phyloP scores from a whole-genome alignment of 1,140 invertebrate species.

The Magallana ariakensis region DNA sequence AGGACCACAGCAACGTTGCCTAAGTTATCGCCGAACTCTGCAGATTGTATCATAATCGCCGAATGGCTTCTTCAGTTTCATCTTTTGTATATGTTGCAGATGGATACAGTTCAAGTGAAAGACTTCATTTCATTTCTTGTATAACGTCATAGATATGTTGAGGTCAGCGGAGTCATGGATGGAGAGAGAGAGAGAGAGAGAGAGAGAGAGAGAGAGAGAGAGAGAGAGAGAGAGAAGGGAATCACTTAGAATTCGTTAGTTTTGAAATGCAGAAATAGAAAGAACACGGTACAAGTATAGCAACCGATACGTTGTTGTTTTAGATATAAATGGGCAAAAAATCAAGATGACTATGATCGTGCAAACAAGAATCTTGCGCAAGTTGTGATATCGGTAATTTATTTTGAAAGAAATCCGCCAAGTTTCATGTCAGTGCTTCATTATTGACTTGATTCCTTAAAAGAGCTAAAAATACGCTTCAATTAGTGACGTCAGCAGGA shows the following conservation, averaged over 20 bases:
- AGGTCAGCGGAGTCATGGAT: not conserved
- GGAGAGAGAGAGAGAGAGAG: conserved; percentile 15
- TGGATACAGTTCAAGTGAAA: not conserved
- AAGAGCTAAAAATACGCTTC: not conserved
- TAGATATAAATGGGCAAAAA: too few relatives aligned
- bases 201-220: not conserved
- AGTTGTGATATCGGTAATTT: too few relatives aligned
- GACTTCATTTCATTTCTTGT: not conserved
- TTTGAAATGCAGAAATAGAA: too few relatives aligned
- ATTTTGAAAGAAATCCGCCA: too few relatives aligned
- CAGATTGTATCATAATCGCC: not conserved
- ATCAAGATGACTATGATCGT: too few relatives aligned
- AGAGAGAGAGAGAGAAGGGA: too few relatives aligned
- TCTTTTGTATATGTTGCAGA: not conserved
- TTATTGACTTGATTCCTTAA: not conserved
- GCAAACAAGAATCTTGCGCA: too few relatives aligned
- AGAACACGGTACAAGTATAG: too few relatives aligned
- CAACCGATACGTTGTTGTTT: too few relatives aligned
- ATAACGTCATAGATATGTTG: not conserved
- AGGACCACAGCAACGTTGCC: not conserved
- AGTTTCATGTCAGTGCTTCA: not conserved
- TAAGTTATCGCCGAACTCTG: not conserved
- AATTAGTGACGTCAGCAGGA: conserved; percentile 6
- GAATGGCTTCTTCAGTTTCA: not conserved
- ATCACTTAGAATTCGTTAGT: too few relatives aligned